Evolutionary conservation across 1,140 invertebrate genomes (phyloP), one percentile per base, ranked within the genome.

Genomic region (Aphis gossypii): DNA sequence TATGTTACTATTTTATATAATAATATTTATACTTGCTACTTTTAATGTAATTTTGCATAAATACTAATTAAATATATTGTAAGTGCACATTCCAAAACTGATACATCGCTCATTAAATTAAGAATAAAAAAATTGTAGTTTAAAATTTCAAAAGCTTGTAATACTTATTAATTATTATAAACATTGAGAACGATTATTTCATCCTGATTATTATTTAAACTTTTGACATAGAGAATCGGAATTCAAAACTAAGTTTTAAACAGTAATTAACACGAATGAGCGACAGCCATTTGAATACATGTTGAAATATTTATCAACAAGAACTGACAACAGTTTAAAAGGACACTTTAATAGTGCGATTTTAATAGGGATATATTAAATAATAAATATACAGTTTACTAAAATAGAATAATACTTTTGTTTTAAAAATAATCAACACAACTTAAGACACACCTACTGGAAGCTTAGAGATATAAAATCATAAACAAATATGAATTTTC

Each of bases 161-260:
- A n/a, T 68, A 11, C 30, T 30, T 30, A 68, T 68, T 68, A 11
- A 11, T 30, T 30, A 68, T 68, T n/a, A 30, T 68, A 6, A 76
- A 76, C 30, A 35, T n/a, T 76, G n/a, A 76, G n/a, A 76, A 76
- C 60, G 60, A 76, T 76, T 76, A 76, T 83, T 44, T 41, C 9
- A 44, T 25, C 44, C 21, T 44, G 23, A 87, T 48, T n/a, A 87
- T 48, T 8, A 48, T 30, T 87, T 48, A 48, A 87, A 87, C 44
- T 48, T 87, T 48, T n/a, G 30, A 48, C n/a, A n/a, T 30, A 11
- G 46, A 30, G 20, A 87, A 87, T 87, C n/a, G 14, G 30, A 87
- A 87, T 87, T 46, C 14, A 20, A 46, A n/a, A 87, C 25, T n/a
- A 87, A 87, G 86, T 87, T 87, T 87, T 48, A 30, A 87, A 87